Base-by-base conservation (phyloP, 2,797 vertebrate genomes). In the Pseudochirops corinnae region DNA sequence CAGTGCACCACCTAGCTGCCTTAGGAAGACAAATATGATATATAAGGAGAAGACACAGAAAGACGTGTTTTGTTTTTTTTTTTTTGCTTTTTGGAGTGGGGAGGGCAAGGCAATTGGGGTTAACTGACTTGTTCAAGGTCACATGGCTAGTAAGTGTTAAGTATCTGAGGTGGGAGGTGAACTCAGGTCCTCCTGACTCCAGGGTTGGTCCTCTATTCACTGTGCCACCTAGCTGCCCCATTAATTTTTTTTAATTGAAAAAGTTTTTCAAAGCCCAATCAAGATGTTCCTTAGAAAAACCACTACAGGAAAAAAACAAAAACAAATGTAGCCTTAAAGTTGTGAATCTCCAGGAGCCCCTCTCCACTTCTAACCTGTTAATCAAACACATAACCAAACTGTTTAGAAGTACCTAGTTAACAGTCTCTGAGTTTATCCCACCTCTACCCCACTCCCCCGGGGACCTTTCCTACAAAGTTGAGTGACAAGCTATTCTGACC, bases 221-320 rank as follows among this genome's bases (percentile, higher is more conserved):
- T 52, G 52, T 52, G 52, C 52, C 52, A 52, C 52, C 52, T 52
- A 52, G 52, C 52, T 3, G 5, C 52, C 52, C 52, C 52, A 53
- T 53, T 9, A 12, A 55, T 55, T 55, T 55, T 55, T 55, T 55
- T 55, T 10, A 55, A 5, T 31, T 58, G 56, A 93, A 93, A 95
- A 90, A 57, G 2, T 1, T 52, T n/a, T 0, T 13, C 7, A 94
- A 94, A 92, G 56, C 56, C 95, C 95, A 56, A 95, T 91, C 26
- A 94, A 94, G 67, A 56, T 53, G 91, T 55, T 60, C 55, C 93
- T 62, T 33, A 94, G 53, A 95, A 94, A 96, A 95, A 93, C 53
- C 24, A 53, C n/a, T 12, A 57, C 92, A 93, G 13, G 21, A n/a
- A 90, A 67, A n/a, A 90, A 67, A 94, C 90, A 67, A 46, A 31